phyloP scores from a whole-genome alignment of 2,797 vertebrate genomes.

The Sebastes variabilis region DNA sequence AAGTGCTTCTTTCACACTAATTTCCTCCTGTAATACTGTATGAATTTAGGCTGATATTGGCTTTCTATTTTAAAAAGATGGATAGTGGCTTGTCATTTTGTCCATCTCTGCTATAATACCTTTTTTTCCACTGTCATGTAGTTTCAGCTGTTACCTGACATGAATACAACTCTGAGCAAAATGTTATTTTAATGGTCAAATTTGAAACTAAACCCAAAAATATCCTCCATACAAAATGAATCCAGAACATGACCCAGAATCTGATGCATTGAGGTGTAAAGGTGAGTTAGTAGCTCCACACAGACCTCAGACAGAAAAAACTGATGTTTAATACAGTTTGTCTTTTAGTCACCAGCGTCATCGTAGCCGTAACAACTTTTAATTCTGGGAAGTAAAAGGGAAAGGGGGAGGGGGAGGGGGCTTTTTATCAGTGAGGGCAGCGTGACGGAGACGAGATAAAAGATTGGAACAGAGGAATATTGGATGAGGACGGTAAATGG shows the following conservation, averaged over 20 bases:
- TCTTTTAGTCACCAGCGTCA: constrained; percentile 4
- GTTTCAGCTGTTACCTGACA: background rate
- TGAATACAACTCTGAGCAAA: background rate
- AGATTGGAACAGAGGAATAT: constrained; percentile 30
- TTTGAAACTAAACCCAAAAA: background rate
- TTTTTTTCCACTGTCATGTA: background rate
- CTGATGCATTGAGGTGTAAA: background rate
- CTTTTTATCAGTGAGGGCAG: constrained; percentile 13
- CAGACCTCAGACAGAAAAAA: background rate
- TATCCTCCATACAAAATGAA: background rate
- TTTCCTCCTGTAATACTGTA: background rate
- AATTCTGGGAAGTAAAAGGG: constrained; percentile 45
- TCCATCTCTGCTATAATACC: background rate
- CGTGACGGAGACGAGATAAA: constrained; percentile 32
- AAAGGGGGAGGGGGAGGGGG: background rate
- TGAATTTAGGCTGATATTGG: background rate
- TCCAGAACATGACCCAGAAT: constrained; percentile 4
- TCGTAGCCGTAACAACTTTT: constrained; percentile 26
- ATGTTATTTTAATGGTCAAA: background rate
- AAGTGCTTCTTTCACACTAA: background rate
- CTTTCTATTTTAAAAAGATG: background rate
- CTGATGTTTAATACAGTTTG: constrained; percentile 7
- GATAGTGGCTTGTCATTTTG: background rate
- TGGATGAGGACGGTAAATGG: constrained; percentile 32
- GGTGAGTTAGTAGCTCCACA: constrained; percentile 27